Conservation (phyloP, 1,140 invertebrate species). For the Drosophila quadrilineata region DNA sequence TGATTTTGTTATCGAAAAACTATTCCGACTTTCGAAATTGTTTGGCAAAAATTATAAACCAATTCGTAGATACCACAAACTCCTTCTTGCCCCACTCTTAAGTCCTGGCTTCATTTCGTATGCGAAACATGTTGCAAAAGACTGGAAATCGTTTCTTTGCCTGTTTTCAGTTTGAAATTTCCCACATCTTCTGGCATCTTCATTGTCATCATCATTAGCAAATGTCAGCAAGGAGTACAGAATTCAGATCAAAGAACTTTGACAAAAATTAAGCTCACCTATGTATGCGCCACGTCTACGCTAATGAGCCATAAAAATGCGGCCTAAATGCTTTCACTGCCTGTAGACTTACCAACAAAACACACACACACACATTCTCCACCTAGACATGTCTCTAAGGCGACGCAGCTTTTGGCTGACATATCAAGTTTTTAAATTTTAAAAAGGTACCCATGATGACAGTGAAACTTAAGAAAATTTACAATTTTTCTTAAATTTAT, state of each 20-base stretch:
- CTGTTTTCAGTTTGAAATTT: slow-evolving; percentile 23
- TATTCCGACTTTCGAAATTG: slow-evolving; percentile 18
- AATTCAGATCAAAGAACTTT: slow-evolving; percentile 71
- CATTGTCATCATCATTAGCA: slow-evolving; percentile 7
- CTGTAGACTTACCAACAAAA: slow-evolving; percentile 19
- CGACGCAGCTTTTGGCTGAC: slow-evolving; percentile 56
- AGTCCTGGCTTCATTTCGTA: slow-evolving; percentile 61
- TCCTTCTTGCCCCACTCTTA: neutral
- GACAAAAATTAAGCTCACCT: slow-evolving; percentile 62
- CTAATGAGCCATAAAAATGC: slow-evolving; percentile 76
- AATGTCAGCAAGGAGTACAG: neutral
- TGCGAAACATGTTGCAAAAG: slow-evolving; percentile 70
- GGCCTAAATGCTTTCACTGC: slow-evolving; percentile 57
- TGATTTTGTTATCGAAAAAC: slow-evolving; percentile 19
- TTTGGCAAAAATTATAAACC: slow-evolving; percentile 65
- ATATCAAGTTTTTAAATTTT: too few species aligned
- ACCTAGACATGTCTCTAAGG: slow-evolving; percentile 43
- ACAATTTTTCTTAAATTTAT: too few species aligned
- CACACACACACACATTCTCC: neutral
- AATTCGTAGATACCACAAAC: slow-evolving; percentile 53
- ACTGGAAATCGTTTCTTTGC: slow-evolving; percentile 54
- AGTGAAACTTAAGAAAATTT: too few species aligned
- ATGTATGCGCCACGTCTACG: slow-evolving; percentile 66
- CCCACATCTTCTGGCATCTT: slow-evolving; percentile 5
- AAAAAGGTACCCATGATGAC: too few species aligned